A percentile compares a stretch with the other conserved stretches of the same genome.
Conservation (phyloP, 1,140 invertebrate species). For the Delia radicum region DNA sequence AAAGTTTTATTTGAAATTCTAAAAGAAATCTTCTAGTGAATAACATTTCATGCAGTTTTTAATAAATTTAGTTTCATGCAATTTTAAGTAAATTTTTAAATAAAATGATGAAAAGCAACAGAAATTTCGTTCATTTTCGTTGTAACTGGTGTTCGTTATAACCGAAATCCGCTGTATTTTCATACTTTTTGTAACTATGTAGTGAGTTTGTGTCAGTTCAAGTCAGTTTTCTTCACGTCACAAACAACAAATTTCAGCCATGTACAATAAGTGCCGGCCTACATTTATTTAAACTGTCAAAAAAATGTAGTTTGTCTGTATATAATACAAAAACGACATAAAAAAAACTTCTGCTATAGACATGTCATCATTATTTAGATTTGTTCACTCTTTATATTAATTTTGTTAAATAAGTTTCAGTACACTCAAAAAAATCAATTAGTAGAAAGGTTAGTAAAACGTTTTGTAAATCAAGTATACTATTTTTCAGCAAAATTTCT, state of each 20-base stretch:
- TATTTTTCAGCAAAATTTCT: too few relatives aligned
- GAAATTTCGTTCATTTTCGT: too few relatives aligned
- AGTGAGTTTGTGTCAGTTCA: neutral
- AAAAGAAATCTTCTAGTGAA: too few relatives aligned
- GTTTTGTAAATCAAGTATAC: too few relatives aligned
- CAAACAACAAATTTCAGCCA: neutral
- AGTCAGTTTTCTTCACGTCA: neutral
- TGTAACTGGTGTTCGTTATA: too few relatives aligned
- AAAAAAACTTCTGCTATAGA: neutral
- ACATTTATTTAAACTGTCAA: conserved; percentile 21
- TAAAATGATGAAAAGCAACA: too few relatives aligned
- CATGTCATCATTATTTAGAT: neutral
- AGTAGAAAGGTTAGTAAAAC: too few relatives aligned
- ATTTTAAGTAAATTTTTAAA: too few relatives aligned
- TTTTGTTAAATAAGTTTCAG: neutral
- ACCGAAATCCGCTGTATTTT: neutral
- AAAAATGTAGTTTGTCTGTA: conserved; percentile 6
- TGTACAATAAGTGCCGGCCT: conserved; percentile 22
- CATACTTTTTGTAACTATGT: neutral
- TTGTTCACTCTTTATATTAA: neutral
- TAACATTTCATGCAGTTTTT: too few relatives aligned
- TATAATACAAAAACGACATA: neutral
- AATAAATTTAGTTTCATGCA: too few relatives aligned
- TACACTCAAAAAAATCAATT: neutral
- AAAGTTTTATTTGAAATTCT: too few relatives aligned